phyloP scores from a whole-genome alignment of 2,797 vertebrate genomes.

The Phrynocephalus guinanensis region DNA sequence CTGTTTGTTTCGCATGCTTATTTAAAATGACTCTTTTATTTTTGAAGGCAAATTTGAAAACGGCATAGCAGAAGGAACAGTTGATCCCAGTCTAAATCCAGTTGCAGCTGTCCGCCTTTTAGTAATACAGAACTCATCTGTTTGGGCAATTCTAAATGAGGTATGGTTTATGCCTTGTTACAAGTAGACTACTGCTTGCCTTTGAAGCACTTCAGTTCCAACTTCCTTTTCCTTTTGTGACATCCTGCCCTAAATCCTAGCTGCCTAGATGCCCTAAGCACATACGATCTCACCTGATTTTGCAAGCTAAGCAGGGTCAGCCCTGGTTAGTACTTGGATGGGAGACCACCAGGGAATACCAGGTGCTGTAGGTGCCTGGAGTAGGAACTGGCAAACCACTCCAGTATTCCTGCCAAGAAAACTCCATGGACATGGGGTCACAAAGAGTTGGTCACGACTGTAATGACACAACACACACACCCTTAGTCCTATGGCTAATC shows the following conservation, averaged over 20 bases:
- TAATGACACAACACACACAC: too few species aligned
- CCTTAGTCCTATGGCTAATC: too few species aligned
- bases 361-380: too few species aligned
- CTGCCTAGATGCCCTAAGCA: too few species aligned
- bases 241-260: not conserved
- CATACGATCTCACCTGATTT: too few species aligned
- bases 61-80: constrained; percentile 89
- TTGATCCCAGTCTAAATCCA: constrained; percentile 90
- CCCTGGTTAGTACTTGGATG: too few species aligned
- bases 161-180: constrained; percentile 75
- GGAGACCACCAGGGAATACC: too few species aligned
- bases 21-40: constrained; percentile 31
- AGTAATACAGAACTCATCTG: constrained; percentile 92
- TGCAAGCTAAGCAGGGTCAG: too few species aligned
- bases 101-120: constrained; percentile 91
- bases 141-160: constrained; percentile 98
- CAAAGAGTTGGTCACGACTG: too few species aligned
- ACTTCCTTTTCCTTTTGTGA: not conserved
- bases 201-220: not conserved
- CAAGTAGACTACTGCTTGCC: not conserved
- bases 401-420: too few species aligned
- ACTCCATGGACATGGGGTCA: too few species aligned
- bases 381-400: too few species aligned
- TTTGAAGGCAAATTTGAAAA: constrained; percentile 92
- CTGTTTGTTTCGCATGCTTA: not conserved